Evolutionary conservation across 2,888 invertebrate species (phyloP).

Genomic region (Apeira syringaria): DNA sequence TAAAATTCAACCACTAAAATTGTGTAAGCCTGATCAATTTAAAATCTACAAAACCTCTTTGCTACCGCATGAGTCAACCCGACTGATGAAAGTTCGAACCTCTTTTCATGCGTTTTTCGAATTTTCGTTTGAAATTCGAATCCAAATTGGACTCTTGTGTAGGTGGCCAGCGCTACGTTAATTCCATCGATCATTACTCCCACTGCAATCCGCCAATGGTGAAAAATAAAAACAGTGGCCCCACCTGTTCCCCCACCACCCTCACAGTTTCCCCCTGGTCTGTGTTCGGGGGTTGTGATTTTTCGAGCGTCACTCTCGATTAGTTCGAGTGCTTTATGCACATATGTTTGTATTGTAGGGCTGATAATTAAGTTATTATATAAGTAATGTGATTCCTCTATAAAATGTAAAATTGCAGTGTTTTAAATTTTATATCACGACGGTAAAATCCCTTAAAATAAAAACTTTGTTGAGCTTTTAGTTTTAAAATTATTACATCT

Average conservation of each 20-base stretch:
- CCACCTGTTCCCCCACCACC: constrained; percentile 55
- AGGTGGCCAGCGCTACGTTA: constrained; percentile 71
- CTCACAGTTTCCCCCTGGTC: constrained; percentile 38
- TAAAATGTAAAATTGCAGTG: too few relatives aligned
- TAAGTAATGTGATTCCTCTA: too few relatives aligned
- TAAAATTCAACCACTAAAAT: too few relatives aligned
- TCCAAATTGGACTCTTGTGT: constrained; percentile 54
- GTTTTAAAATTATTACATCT: too few relatives aligned
- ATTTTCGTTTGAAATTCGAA: constrained; percentile 36
- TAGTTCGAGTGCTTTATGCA: constrained; percentile 27
- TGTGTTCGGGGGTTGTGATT: constrained; percentile 67
- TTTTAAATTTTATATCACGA: too few relatives aligned
- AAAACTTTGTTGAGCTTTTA: too few relatives aligned
- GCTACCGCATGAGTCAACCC: neutral
- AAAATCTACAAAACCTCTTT: constrained; percentile 11
- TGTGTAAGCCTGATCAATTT: constrained; percentile 4
- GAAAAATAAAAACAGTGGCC: constrained; percentile 78
- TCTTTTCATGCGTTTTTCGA: constrained; percentile 21
- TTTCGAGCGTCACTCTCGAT: constrained; percentile 76
- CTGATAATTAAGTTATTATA: constrained; percentile 31
- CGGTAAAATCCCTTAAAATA: too few relatives aligned
- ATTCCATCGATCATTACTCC: constrained; percentile 82
- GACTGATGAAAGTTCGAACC: constrained; percentile 13
- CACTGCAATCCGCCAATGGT: constrained; percentile 81
- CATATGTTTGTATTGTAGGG: constrained; percentile 26